Evolutionary conservation across 1,140 invertebrate species (phyloP), one percentile per base, ranked within the genome.

Genomic region (Micrasema longulum): DNA sequence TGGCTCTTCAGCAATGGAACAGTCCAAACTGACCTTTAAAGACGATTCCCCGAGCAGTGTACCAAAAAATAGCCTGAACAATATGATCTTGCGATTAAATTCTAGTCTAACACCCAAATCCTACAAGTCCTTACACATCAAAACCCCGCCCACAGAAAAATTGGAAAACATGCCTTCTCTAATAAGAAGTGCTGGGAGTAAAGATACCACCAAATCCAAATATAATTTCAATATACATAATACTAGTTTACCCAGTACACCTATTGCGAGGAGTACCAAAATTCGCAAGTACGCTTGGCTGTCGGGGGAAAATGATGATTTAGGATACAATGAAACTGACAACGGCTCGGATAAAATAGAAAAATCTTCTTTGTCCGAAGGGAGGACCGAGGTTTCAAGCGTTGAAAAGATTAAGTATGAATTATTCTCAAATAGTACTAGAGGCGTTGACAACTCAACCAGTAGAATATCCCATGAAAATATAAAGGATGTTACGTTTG

Each of bases 271-370:
- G 16, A 85, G 80, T 75, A 85, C 82, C 53, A 84, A 84, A 69
- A 76, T 85, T 64, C 82, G 83, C 66, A 84, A 83, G 60, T 84
- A 84, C 48, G 84, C 84, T 12, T 85, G 84, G 84, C 75, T 84
- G 3, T 83, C 83, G 9, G 84, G 83, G 16, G 67, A 69, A 10
- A 38, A 60, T 20, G 67, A 69, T 60, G 67, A 69, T 60, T 47
- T 69, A n/a, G 36, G 41, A 31, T 69, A 69, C 22, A 69, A 69
- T 35, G 53, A 60, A 35, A 69, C 67, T 11, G 14, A n/a, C 16
- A 35, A 62, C 36, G 10, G 12, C 10, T 41, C 57, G 7, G 14
- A 43, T 6, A 43, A 16, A 10, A 41, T 20, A 16, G 18, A 62
- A 10, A 16, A 43, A 3, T 62, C 57, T 23, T 26, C 11, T 31